phyloP scores from a whole-genome alignment of 1,140 invertebrate species.

The Nebria ingens region DNA sequence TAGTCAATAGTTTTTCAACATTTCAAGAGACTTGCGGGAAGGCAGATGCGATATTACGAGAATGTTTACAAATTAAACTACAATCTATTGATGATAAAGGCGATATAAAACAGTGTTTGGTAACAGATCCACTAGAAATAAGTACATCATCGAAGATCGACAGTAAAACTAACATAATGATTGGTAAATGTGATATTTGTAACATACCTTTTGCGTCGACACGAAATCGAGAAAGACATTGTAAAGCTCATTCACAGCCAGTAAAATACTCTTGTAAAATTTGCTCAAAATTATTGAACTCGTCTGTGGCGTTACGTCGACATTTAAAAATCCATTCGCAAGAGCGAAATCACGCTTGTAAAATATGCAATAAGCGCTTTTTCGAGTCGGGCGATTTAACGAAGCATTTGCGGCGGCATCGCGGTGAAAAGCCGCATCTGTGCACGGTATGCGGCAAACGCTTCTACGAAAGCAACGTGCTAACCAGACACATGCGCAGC shows the following conservation, averaged over 20 bases:
- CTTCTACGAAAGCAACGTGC: neutral
- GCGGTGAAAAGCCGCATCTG: neutral
- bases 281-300: neutral
- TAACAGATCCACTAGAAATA: conserved; percentile 5
- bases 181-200: conserved; percentile 19
- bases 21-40: conserved; percentile 19
- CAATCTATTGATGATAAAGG: conserved; percentile 17
- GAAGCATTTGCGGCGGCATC: neutral
- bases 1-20: conserved; percentile 14
- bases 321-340: conserved; percentile 23
- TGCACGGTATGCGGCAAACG: neutral
- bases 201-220: conserved; percentile 19
- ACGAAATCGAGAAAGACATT: conserved; percentile 18
- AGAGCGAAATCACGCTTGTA: conserved; percentile 28
- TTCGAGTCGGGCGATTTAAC: conserved; percentile 16
- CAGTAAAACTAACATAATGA: too few species aligned
- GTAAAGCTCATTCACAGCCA: conserved; percentile 16
- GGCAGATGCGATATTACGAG: conserved; percentile 19
- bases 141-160: conserved; percentile 5
- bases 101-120: conserved; percentile 11
- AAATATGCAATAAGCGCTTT: conserved; percentile 37
- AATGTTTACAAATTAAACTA: conserved; percentile 16
- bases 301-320: conserved; percentile 15
- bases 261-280: neutral
- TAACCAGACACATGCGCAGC: conserved; percentile 26